phyloP scores from a whole-genome alignment of 2,797 vertebrate species.

The Pachyuromys duprasi region DNA sequence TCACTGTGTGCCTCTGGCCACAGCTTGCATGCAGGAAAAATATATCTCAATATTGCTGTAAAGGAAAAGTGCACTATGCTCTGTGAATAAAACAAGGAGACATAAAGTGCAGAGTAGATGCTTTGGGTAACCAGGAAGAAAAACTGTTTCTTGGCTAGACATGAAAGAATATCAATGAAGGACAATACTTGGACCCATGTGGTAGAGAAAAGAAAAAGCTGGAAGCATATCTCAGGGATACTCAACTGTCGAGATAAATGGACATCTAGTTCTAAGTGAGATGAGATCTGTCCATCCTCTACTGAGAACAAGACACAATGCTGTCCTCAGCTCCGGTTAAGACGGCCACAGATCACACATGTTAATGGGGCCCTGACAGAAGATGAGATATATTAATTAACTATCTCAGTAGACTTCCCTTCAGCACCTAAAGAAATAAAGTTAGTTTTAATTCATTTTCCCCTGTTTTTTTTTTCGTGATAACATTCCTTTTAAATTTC shows the following conservation, averaged over 20 bases:
- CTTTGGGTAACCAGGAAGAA: background rate
- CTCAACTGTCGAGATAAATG: background rate
- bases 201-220: background rate
- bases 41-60: background rate
- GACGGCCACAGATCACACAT: background rate
- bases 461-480: background rate
- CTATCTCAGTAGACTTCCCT: background rate
- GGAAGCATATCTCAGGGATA: background rate
- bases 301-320: fast-evolving
- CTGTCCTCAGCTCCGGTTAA: background rate
- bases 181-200: fast-evolving
- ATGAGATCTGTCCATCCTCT: background rate
- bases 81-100: background rate
- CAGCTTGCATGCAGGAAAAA: background rate
- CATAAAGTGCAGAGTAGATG: background rate
- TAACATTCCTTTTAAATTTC: conserved; percentile 43
- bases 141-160: background rate
- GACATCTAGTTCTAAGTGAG: background rate
- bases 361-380: background rate
- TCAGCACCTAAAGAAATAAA: background rate
- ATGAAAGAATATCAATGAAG: background rate
- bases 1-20: background rate
- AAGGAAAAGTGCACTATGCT: background rate
- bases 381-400: background rate
- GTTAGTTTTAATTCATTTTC: background rate